Base-by-base conservation (phyloP, 2,797 vertebrate species). In the Sebastes trivittatus region DNA sequence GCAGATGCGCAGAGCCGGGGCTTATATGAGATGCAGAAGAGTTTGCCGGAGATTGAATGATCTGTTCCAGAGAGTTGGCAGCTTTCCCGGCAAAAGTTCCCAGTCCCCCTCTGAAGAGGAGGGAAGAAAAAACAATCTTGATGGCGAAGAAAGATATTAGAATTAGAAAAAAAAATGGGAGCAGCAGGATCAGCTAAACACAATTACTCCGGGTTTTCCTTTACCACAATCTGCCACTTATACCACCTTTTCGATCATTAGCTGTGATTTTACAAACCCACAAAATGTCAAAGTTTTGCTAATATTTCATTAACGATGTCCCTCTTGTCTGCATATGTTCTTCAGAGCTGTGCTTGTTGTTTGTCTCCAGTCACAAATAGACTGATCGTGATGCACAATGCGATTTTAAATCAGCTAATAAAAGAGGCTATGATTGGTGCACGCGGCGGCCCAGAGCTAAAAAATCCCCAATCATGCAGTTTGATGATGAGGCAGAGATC, bases 21-120 rank as follows among this genome's bases (percentile, higher is more conserved):
- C 77, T 87, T 88, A 86, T 88, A 87, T 82, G 86, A 89, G 88
- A 93, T 92, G 91, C 88, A 91, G 85, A 88, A 75, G 88, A 91
- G 87, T 86, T 86, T 84, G 81, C 32, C 20, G 87, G 78, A 88
- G 92, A 92, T 86, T 86, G 91, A 92, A 88, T 83, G 91, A 92
- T 94, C 92, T 84, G 87, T 91, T 91, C 85, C 81, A 76, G 62
- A 80, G 87, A 82, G 83, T 87, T 93, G 92, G 86, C 89, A 90
- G 87, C 83, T 67, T 90, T 91, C 90, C 89, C 83, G 29, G 87
- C 59, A 18, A 72, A 84, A 88, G 79, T 87, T 92, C 77, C 87
- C 72, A 83, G 81, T 92, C 14, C 79, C 83, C 79, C 81, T 81
- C 76, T 61, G 67, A 71, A 72, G 76, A 82, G 72, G 82, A 46